A percentile compares a stretch with the other conserved stretches of the same genome.
phyloP scores from a whole-genome alignment of 1,140 invertebrate genomes.

The Hycleus cichorii region DNA sequence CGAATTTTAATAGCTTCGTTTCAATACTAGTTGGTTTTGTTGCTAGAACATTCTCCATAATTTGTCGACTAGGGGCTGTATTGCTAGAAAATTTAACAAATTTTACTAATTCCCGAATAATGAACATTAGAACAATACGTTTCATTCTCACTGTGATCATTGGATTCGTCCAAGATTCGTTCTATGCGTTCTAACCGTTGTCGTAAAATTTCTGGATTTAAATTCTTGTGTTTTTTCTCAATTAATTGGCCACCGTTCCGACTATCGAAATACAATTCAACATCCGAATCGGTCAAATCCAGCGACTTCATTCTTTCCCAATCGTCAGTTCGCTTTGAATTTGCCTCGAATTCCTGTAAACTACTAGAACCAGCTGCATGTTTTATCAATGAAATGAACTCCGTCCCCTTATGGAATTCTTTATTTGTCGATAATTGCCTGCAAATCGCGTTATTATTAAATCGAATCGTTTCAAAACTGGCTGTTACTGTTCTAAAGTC shows the following conservation, averaged over 20 bases:
- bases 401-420: conserved; percentile 24
- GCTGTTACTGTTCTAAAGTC: conserved; percentile 30
- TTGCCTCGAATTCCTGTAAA: conserved; percentile 25
- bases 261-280: conserved; percentile 24
- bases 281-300: conserved; percentile 28
- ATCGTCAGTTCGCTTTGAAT: conserved; percentile 15
- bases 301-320: conserved; percentile 22
- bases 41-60: conserved; percentile 2
- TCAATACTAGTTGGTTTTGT: conserved; percentile 31
- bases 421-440: conserved; percentile 26
- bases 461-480: conserved; percentile 1
- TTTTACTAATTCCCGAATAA: no score
- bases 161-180: no score
- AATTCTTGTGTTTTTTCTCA: conserved; percentile 24
- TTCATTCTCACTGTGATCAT: no score
- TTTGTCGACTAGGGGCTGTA: no score
- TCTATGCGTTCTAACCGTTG: conserved; percentile 5
- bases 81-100: not conserved
- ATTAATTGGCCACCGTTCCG: conserved; percentile 16
- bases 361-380: conserved; percentile 22
- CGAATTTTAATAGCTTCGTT: conserved; percentile 33
- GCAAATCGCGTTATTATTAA: conserved; percentile 13
- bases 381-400: conserved; percentile 23
- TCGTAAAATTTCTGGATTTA: conserved; percentile 21
- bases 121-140: no score